Conservation (phyloP, 2,888 invertebrate genomes). For the Dyspetes luteomarginatus region DNA sequence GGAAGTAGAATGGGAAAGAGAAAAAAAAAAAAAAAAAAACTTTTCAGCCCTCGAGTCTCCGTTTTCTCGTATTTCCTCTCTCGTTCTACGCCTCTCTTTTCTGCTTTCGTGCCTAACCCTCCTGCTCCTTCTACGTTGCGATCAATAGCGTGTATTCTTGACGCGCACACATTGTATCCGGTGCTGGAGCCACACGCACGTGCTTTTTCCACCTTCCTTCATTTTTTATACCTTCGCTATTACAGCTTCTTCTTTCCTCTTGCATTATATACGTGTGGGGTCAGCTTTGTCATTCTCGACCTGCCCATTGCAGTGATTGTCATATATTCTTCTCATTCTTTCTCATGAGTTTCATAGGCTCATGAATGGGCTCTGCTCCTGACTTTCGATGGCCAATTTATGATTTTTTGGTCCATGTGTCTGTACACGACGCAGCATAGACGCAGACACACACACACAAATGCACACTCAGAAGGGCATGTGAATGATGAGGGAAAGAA, state of each 20-base stretch:
- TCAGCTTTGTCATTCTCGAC: no score
- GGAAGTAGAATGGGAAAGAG: conserved; percentile 2
- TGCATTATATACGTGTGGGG: conserved; percentile 30
- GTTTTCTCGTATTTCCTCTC: conserved; percentile 72
- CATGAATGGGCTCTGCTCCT: no score
- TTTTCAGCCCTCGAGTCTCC: conserved; percentile 61
- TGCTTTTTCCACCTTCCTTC: conserved; percentile 38
- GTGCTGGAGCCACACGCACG: conserved; percentile 66
- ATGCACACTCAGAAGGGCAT: conserved; percentile 60
- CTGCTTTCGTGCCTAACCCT: conserved; percentile 64
- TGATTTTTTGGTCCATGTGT: no score
- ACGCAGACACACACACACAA: conserved; percentile 11
- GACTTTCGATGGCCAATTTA: no score
- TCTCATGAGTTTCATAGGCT: no score
- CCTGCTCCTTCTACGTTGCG: conserved; percentile 67
- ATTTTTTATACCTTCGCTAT: conserved; percentile 50
- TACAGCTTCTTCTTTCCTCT: conserved; percentile 44
- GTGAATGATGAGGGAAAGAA: conserved; percentile 52
- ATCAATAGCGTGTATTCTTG: conserved; percentile 82
- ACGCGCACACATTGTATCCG: conserved; percentile 80
- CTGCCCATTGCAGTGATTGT: no score
- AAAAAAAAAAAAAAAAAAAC: conserved; percentile 37
- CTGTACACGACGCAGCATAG: no score
- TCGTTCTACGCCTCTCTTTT: conserved; percentile 69
- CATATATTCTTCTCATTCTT: no score